These are phyloP conservation scores for Menidia beryllina DNA, from an alignment of 2,113 vertebrate species.

Conservation along the genomic window DNA sequence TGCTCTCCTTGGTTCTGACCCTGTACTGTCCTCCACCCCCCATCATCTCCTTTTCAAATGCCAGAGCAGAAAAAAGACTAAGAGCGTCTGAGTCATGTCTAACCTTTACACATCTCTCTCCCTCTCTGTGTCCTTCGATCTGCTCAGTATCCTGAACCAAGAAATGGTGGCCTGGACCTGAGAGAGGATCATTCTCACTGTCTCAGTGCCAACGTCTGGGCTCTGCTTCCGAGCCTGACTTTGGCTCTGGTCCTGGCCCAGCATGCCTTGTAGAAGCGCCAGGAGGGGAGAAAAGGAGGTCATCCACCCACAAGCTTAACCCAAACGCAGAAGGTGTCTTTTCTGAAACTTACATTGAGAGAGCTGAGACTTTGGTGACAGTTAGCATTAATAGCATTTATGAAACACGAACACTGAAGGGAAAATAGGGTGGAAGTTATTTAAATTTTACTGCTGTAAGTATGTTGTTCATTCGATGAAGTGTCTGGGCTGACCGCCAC, in stretches of 20 bases:
- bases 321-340: slow-evolving; percentile 76
- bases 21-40: slow-evolving; percentile 30
- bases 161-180: slow-evolving; percentile 49
- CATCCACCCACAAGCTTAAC: slow-evolving; percentile 78
- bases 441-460: slow-evolving; percentile 57
- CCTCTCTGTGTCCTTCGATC: slow-evolving; percentile 57
- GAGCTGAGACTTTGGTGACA: slow-evolving; percentile 62
- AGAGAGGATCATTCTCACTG: slow-evolving; percentile 63
- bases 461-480: slow-evolving; percentile 70
- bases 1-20: too few relatives aligned
- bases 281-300: slow-evolving; percentile 69
- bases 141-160: slow-evolving; percentile 62
- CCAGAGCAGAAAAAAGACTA: slow-evolving; percentile 53
- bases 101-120: slow-evolving; percentile 71
- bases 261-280: slow-evolving; percentile 75
- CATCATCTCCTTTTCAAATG: slow-evolving; percentile 39
- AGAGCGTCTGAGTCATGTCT: slow-evolving; percentile 66
- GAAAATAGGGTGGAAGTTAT: slow-evolving; percentile 25
- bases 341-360: slow-evolving; percentile 69
- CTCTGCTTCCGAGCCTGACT: slow-evolving; percentile 66
- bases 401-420: slow-evolving; percentile 49
- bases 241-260: slow-evolving; percentile 74
- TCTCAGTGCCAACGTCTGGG: slow-evolving; percentile 71
- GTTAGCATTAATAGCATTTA: slow-evolving; percentile 56
- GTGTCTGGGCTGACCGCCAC: slow-evolving; percentile 51